A percentile compares a stretch with the other conserved stretches of the same genome.
Conservation (phyloP, 2,888 invertebrate species). For the Diarsia dahlii region DNA sequence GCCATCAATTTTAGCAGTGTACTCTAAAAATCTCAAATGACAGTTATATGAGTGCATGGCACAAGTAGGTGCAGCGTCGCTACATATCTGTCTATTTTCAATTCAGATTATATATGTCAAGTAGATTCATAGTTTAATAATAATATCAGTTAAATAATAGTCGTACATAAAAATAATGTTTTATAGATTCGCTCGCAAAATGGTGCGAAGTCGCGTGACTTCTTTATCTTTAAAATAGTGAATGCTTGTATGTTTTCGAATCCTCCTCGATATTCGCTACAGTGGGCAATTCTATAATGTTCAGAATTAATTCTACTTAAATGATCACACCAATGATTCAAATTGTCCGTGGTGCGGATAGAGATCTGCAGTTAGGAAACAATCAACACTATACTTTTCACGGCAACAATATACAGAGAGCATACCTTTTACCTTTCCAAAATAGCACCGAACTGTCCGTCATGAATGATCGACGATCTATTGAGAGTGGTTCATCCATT, state of each 20-base stretch:
- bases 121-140: background rate
- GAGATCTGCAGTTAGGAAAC: background rate
- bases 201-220: background rate
- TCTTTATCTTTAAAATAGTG: background rate
- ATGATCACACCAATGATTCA: background rate
- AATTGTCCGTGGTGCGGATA: background rate
- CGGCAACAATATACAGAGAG: background rate
- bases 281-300: background rate
- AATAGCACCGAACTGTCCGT: background rate
- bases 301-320: background rate
- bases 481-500: background rate
- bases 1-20: too few species aligned
- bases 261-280: background rate
- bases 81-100: constrained; percentile 10
- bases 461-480: background rate
- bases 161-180: background rate
- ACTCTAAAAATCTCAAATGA: too few species aligned
- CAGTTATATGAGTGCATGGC: too few species aligned
- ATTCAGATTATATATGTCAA: constrained; percentile 5
- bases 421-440: background rate
- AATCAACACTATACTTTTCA: background rate
- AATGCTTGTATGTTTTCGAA: background rate
- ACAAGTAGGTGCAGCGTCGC: too few species aligned
- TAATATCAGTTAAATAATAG: background rate
- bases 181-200: background rate